These are phyloP conservation scores for Hirtodrosophila trivittata DNA, from an alignment of 2,888 invertebrate genomes.

Conservation along the genomic window DNA sequence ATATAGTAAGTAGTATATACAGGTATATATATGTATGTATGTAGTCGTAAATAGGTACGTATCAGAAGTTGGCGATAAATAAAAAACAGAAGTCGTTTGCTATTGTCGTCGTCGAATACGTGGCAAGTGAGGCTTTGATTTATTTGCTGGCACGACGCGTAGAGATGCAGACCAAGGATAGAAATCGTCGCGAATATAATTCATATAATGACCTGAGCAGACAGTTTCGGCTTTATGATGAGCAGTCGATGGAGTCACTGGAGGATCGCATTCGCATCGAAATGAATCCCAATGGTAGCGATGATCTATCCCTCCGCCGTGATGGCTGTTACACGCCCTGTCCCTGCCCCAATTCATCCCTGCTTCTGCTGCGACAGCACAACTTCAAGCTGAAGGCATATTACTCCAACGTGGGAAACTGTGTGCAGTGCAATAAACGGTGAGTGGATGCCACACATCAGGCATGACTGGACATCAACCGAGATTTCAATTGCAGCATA, in stretches of 20 bases:
- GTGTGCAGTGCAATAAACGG: constrained; percentile 69
- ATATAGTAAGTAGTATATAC: constrained; percentile 3
- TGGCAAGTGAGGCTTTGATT: constrained; percentile 11
- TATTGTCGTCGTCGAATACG: constrained; percentile 14
- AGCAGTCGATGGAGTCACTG: constrained; percentile 64
- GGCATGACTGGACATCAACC: not conserved
- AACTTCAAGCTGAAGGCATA: constrained; percentile 64
- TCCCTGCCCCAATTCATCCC: constrained; percentile 34
- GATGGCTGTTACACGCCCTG: constrained; percentile 34
- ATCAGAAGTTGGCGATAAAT: constrained; percentile 33
- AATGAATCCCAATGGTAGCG: constrained; percentile 64
- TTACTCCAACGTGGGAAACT: constrained; percentile 64
- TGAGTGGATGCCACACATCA: constrained; percentile 30
- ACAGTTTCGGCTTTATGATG: constrained; percentile 52
- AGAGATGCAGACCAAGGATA: constrained; percentile 49
- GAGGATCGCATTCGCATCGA: constrained; percentile 48
- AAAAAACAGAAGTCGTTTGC: constrained; percentile 34
- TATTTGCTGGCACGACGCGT: constrained; percentile 36
- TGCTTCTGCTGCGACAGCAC: constrained; percentile 54
- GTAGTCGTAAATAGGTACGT: not conserved
- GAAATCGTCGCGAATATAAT: constrained; percentile 56
- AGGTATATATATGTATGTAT: not conserved
- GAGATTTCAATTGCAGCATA: constrained; percentile 39
- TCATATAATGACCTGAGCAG: constrained; percentile 61
- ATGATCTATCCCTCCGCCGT: constrained; percentile 34